Base-by-base conservation (phyloP, 2,888 invertebrate genomes). In the Osedax fenrisi region DNA sequence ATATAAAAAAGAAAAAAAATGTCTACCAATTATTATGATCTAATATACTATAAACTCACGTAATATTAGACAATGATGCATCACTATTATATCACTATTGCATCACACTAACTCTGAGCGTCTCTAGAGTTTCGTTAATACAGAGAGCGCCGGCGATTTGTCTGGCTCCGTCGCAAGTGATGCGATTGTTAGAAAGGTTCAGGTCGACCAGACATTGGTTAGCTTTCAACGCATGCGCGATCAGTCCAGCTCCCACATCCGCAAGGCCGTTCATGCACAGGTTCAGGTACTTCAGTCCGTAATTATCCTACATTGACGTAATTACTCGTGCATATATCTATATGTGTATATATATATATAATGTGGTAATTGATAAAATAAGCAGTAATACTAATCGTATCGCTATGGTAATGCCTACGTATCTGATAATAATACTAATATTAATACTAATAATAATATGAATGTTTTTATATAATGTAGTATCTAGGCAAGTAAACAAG, bases 181-280 rank as follows among this genome's bases (percentile, higher is more conserved):
- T 80, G 24, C 82, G 77, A 76, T 83, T 83, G 74, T 79, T 79
- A 27, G 79, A 80, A 26, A 82, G 78, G 75, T 83, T 81, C 3
- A 83, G 78, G 24, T 80, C 79, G 71, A 76, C 74, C 3, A 83
- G 76, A 26, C 81, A 80, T 26, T 80, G 78, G 77, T 83, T 83
- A 3, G 77, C 76, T 24, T 76, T 76, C 70, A 82, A 76, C n/a
- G 80, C 80, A 26, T 80, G 78, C n/a, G 81, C 81, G 68, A 82
- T 76, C 2, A 79, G 79, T 26, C 70, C 73, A 2, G 81, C 79
- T 1, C 82, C 82, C 26, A 81, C 80, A 25, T 79, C 26, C 13
- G 80, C 80, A 72, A 82, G 79, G 0, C 82, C 82, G 76, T 82
- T 82, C 82, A 82, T 82, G 56, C 79, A 75, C 5, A 82, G 72